phyloP scores from a whole-genome alignment of 2,888 invertebrate species.

The Leptothorax acervorum region DNA sequence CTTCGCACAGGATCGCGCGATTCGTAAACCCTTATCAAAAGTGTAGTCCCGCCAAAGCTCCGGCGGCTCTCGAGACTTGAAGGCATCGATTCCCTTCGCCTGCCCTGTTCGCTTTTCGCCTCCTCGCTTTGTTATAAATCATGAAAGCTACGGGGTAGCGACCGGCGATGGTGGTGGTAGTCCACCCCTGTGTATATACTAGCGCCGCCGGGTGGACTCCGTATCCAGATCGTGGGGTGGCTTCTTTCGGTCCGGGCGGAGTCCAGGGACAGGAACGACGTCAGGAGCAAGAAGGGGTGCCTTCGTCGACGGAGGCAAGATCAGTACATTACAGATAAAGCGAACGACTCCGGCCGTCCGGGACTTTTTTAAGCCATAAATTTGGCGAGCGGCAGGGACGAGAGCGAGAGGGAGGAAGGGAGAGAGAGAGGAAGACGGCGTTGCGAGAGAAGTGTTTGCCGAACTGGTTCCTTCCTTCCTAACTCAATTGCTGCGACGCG shows the following conservation, averaged over 20 bases:
- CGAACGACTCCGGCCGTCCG: conserved; percentile 79
- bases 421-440: conserved; percentile 50
- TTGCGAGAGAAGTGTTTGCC: conserved; percentile 84
- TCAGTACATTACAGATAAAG: conserved; percentile 86
- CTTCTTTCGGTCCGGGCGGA: conserved; percentile 71
- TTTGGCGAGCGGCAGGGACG: conserved; percentile 74
- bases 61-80: conserved; percentile 55
- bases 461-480: conserved; percentile 86
- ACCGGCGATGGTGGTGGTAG: conserved; percentile 30
- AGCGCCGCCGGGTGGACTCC: conserved; percentile 68
- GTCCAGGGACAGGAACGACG: conserved; percentile 64
- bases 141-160: conserved; percentile 75
- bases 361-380: conserved; percentile 86
- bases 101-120: conserved; percentile 37
- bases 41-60: conserved; percentile 62
- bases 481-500: conserved; percentile 84
- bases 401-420: conserved; percentile 30
- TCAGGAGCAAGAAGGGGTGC: conserved; percentile 63
- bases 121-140: conserved; percentile 80
- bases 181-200: conserved; percentile 72
- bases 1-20: conserved; percentile 61
- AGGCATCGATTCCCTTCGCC: conserved; percentile 62
- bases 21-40: conserved; percentile 75
- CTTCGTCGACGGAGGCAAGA: conserved; percentile 82
- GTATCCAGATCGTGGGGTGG: conserved; percentile 74